Conservation (phyloP, 1,140 invertebrate species). For the Megathymus violae region DNA sequence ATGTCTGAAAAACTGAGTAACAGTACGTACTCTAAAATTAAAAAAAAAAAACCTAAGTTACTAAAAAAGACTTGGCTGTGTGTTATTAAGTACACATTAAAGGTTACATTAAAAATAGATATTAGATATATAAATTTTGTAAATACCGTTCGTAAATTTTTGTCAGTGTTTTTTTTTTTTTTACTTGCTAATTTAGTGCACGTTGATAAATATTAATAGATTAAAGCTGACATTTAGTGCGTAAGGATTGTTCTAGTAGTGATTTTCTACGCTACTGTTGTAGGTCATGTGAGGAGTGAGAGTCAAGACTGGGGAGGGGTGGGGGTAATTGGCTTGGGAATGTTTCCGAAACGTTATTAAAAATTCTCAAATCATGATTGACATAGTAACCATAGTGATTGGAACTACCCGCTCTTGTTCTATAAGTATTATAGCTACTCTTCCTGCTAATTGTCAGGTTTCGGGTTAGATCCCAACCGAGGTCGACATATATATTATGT, state of each 20-base stretch:
- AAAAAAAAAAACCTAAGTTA: not conserved
- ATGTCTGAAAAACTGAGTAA: not conserved
- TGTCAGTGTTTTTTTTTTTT: not conserved
- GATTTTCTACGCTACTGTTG: conserved; percentile 39
- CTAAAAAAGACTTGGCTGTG: conserved; percentile 10
- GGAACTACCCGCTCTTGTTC: too few relatives aligned
- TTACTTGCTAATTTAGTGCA: conserved; percentile 6
- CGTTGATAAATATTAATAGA: not conserved
- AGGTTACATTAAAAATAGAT: not conserved
- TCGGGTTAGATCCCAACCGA: too few relatives aligned
- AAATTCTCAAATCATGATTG: too few relatives aligned
- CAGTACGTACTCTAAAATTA: not conserved
- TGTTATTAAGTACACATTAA: conserved; percentile 3
- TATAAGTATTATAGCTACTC: too few relatives aligned
- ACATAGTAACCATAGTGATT: too few relatives aligned
- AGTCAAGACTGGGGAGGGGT: conserved; percentile 48
- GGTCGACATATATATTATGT: too few relatives aligned
- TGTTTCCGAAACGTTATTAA: not conserved
- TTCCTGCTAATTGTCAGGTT: too few relatives aligned
- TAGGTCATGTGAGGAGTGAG: conserved; percentile 46
- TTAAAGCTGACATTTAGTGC: conserved; percentile 5
- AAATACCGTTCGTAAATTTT: not conserved
- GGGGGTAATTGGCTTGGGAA: conserved; percentile 9
- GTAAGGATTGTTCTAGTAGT: conserved; percentile 41
- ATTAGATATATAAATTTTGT: not conserved